Percentiles rank a stretch among this genome's conserved stretches.
phyloP scores from a whole-genome alignment of 2,888 invertebrate species.

The Caenorhabditis angaria region DNA sequence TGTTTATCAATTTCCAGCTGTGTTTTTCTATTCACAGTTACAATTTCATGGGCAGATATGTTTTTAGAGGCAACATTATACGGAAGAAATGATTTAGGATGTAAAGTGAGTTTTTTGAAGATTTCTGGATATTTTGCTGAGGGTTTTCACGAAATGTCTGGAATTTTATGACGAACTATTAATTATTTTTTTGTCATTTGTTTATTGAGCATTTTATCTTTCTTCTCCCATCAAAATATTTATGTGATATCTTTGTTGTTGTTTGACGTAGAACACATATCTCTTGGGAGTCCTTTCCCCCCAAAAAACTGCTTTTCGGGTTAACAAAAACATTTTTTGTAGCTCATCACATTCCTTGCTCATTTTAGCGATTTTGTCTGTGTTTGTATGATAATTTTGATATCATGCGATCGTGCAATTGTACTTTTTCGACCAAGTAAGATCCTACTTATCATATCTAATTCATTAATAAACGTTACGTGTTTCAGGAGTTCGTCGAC shows the following conservation, averaged over 20 bases:
- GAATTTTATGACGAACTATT: too few species aligned
- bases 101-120: slow-evolving; percentile 30
- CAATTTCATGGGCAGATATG: slow-evolving; percentile 67
- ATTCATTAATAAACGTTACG: not conserved
- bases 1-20: slow-evolving; percentile 68
- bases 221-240: not conserved
- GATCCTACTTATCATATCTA: not conserved
- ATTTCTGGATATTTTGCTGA: too few species aligned
- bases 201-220: too few species aligned
- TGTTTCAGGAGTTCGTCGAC: slow-evolving; percentile 57
- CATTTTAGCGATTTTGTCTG: slow-evolving; percentile 69
- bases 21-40: slow-evolving; percentile 67
- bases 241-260: not conserved
- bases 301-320: slow-evolving; percentile 7
- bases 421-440: slow-evolving; percentile 65
- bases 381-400: slow-evolving; percentile 70
- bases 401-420: slow-evolving; percentile 66
- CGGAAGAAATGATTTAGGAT: slow-evolving; percentile 59
- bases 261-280: not conserved
- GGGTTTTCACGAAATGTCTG: too few species aligned
- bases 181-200: too few species aligned
- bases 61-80: slow-evolving; percentile 61
- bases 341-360: slow-evolving; percentile 67
- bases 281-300: not conserved
- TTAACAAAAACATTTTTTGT: not conserved